A percentile compares a stretch with the other conserved stretches of the same genome.
Evolutionary conservation across 2,113 vertebrate genomes (phyloP).

Genomic region (Microcebus jonahi): DNA sequence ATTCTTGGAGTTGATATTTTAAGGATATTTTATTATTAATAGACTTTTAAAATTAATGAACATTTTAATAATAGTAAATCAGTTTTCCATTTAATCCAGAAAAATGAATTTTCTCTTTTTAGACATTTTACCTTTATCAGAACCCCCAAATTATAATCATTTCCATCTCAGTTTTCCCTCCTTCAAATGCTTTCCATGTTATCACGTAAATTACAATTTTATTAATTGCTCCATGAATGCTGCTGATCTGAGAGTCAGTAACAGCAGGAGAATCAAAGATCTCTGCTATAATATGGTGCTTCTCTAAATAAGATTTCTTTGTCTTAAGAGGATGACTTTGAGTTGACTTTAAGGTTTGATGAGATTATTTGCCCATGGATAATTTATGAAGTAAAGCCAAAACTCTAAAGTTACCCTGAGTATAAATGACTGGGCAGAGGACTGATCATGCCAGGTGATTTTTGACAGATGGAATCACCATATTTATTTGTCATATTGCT

Average conservation of each 20-base stretch:
- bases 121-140: not conserved
- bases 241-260: not conserved
- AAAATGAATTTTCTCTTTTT: constrained; percentile 34
- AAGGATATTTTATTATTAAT: not conserved
- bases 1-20: not conserved
- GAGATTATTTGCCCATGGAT: constrained; percentile 38
- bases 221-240: not conserved
- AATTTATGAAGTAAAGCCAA: constrained; percentile 62
- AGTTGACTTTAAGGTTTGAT: constrained; percentile 23
- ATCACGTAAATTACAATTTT: not conserved
- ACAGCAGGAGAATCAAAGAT: not conserved
- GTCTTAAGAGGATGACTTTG: not conserved
- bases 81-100: not conserved
- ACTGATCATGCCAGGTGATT: constrained; percentile 22
- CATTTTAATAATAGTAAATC: not conserved
- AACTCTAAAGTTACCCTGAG: not conserved
- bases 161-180: not conserved
- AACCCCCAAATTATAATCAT: not conserved
- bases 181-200: not conserved
- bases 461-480: constrained; percentile 49
- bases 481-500: constrained; percentile 49
- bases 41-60: not conserved
- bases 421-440: constrained; percentile 35
- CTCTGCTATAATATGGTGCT: not conserved
- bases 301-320: not conserved